Base-by-base conservation (phyloP, 1,140 invertebrate species). In the Triops longicaudatus region DNA sequence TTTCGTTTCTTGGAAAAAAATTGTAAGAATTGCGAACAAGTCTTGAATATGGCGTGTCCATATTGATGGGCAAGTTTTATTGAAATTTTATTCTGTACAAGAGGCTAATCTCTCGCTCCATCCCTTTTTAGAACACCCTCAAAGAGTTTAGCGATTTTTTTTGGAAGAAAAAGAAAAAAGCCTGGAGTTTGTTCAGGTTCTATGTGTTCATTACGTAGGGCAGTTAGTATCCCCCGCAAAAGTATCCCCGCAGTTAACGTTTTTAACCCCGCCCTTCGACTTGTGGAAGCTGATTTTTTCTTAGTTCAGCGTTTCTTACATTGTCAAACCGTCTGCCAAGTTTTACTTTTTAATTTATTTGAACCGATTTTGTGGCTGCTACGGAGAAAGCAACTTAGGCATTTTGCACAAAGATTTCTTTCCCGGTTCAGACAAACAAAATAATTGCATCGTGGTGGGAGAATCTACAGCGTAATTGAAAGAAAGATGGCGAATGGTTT, bases 371-470 rank as follows among this genome's bases (percentile, higher is more conserved):
- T 22, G 50, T 63, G 4, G 9, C 50, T 63, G 50, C 50, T 63
- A 63, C n/a, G n/a, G n/a, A 63, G 7, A 37, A 37, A 63, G 50
- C 14, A 63, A 63, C 22, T 63, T 63, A 63, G 50, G 3, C 31
- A 37, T 37, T n/a, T 63, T 63, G 50, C 50, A 63, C 50, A 63
- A 63, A 63, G 14, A n/a, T 63, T 63, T 63, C 50, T 63, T 63
- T 9, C n/a, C 50, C 50, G 17, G 50, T 17, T 63, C 0, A n/a
- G 22, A 22, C 14, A 63, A n/a, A 63, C 14, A 63, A 63, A 63
- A 63, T 63, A 17, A n/a, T 17, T n/a, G 50, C 14, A 37, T 37
- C 31, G 2, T 37, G 2, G 2, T 2, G 31, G 31, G 31, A 7
- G 31, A 37, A 37, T 37, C 31, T 7, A 63, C 17, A 63, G 50